Evolutionary conservation across 2,888 invertebrate species (phyloP).

Genomic region (Lasius platythorax): DNA sequence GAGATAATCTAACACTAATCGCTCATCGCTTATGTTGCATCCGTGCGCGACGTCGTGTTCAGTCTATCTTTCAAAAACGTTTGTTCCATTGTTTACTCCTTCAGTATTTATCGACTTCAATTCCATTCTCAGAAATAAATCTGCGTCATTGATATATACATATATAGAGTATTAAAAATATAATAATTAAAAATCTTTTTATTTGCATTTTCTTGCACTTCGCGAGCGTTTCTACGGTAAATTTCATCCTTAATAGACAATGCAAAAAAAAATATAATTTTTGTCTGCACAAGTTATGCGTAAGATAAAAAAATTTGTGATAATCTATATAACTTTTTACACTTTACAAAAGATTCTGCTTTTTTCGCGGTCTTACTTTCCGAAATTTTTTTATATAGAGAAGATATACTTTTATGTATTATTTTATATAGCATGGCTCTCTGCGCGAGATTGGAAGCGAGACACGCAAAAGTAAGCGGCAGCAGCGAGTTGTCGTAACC

Average conservation of each 20-base stretch:
- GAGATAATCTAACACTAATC: conserved; percentile 49
- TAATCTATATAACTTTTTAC: not conserved
- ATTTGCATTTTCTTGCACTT: not conserved
- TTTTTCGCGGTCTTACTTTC: not conserved
- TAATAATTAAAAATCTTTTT: not conserved
- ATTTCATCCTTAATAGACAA: not conserved
- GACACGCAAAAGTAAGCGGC: conserved; percentile 40
- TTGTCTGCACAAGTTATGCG: not conserved
- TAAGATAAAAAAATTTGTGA: not conserved
- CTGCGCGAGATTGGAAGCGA: conserved; percentile 1
- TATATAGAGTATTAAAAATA: not conserved
- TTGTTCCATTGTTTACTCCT: not conserved
- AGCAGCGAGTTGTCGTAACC: conserved; percentile 47
- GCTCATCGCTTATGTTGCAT: conserved; percentile 3
- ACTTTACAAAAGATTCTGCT: not conserved
- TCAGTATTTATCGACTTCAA: not conserved
- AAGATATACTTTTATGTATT: not conserved
- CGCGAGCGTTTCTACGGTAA: not conserved
- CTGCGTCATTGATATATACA: not conserved
- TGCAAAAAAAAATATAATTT: not conserved
- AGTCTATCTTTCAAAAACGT: not conserved
- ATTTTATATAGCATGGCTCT: not conserved
- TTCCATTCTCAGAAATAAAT: not conserved
- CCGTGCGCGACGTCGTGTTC: not conserved
- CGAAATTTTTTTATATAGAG: not conserved